These are phyloP conservation scores for Drosophila melanosoma DNA, from an alignment of 2,888 invertebrate genomes.

Conservation along the genomic window DNA sequence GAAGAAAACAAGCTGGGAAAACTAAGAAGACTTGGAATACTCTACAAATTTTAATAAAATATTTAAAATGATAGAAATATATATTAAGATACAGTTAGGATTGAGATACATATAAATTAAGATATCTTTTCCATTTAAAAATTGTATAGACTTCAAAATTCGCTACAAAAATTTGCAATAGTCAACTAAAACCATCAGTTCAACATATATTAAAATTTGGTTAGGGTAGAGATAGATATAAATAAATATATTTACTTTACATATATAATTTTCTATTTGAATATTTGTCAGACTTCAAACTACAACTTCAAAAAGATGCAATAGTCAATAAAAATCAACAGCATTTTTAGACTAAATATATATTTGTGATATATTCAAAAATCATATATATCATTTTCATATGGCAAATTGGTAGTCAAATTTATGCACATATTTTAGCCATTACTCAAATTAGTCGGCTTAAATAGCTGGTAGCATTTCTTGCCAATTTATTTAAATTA, in stretches of 20 bases:
- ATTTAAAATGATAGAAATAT: not conserved
- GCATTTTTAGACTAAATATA: not conserved
- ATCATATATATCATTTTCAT: not conserved
- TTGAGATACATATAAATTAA: accelerated
- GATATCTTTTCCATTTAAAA: not conserved
- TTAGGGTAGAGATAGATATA: not conserved
- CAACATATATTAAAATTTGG: not conserved
- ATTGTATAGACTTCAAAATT: not conserved
- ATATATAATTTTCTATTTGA: not conserved
- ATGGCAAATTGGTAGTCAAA: not conserved
- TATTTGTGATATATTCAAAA: not conserved
- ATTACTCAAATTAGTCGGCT: not conserved
- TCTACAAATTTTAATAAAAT: constrained; percentile 9
- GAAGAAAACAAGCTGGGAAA: not conserved
- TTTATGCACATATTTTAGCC: too few relatives aligned
- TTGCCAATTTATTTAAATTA: not conserved
- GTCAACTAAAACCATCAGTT: not conserved
- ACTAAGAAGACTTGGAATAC: constrained; percentile 14
- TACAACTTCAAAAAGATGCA: not conserved
- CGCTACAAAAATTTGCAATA: not conserved
- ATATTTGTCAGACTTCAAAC: not conserved
- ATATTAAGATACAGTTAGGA: not conserved
- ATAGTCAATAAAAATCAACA: not conserved
- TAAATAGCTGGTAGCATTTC: not conserved
- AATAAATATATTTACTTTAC: not conserved